Percentiles rank a stretch among this genome's conserved stretches.
phyloP scores from a whole-genome alignment of 2,888 invertebrate genomes.

The Buathra laborator region DNA sequence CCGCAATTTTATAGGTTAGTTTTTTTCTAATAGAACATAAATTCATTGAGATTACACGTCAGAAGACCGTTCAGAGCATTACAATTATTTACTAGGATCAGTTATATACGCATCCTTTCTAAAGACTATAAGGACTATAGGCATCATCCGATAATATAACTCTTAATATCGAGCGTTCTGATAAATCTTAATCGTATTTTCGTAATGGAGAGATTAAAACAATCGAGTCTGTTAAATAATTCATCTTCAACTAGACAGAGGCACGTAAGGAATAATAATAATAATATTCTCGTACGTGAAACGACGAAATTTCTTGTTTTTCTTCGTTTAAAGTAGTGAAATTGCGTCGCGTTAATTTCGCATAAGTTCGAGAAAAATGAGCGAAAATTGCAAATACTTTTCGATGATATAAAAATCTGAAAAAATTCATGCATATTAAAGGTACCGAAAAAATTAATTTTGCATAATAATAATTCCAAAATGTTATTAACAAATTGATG shows the following conservation, averaged over 20 bases:
- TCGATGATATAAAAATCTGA: too few species aligned
- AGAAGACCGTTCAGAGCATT: conserved; percentile 42
- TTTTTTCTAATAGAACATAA: conserved; percentile 44
- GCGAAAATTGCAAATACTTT: too few species aligned
- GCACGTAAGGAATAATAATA: conserved; percentile 10
- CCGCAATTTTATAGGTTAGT: conserved; percentile 48
- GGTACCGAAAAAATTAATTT: too few species aligned
- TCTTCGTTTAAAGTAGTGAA: too few species aligned
- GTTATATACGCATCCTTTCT: conserved; percentile 58
- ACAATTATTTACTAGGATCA: conserved; percentile 43
- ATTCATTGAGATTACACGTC: conserved; percentile 47
- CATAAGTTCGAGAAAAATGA: too few species aligned
- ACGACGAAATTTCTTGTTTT: background rate
- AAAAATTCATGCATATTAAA: too few species aligned
- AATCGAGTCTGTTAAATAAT: conserved; percentile 50
- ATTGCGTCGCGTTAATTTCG: too few species aligned
- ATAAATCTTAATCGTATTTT: conserved; percentile 39
- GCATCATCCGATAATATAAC: conserved; percentile 44
- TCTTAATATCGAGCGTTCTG: conserved; percentile 51
- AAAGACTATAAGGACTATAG: conserved; percentile 47
- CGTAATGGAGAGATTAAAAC: conserved; percentile 51
- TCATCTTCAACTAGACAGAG: conserved; percentile 49
- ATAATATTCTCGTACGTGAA: background rate
- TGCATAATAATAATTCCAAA: too few species aligned
- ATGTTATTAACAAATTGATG: too few species aligned